Base-by-base conservation (phyloP, 2,113 vertebrate species). In the Poeciliopsis turrubarensis region DNA sequence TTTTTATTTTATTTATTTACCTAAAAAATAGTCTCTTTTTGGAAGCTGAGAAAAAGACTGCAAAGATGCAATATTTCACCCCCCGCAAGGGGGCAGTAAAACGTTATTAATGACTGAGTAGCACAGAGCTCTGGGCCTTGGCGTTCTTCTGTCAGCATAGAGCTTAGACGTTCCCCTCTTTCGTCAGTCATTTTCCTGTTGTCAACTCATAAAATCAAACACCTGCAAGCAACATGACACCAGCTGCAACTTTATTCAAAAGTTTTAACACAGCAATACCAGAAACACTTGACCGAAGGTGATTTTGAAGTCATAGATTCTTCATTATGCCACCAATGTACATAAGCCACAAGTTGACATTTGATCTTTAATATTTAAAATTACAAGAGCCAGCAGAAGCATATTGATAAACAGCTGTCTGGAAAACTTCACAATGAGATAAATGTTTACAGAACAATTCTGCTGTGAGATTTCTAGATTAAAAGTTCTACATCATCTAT, bases 211-310 rank as follows among this genome's bases (percentile, higher is more conserved):
- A 70, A 80, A 68, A 73, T 66, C 85, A 90, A 87, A 47, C 75
- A 70, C 89, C 61, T 78, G 44, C 73, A 91, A 54, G 41, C 78
- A 22, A 75, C 76, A 80, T 85, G 78, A 93, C 86, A 93, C 91
- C 89, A 95, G 87, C 75, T 89, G 87, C 79, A 31, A 94, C 94
- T 95, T 95, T 95, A 95, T 95, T 95, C 68, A 92, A 91, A 92
- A 78, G 79, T 87, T 91, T 91, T 73, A 82, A 91, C 92, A 94
- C 91, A 92, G 89, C 87, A 88, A 93, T 92, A 92, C 80, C 86
- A 83, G 89, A 89, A 89, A 92, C 90, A 93, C 87, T 85, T 87
- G 88, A 85, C 80, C 77, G 75, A 73, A 79, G 89, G 89, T 89
- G 88, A 77, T 81, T 88, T 88, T 86, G 70, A 83, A 81, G 84